Percentiles rank a stretch among this genome's conserved stretches.
Evolutionary conservation across 2,888 invertebrate species (phyloP).

Genomic region (Scelioninae gen. 1): DNA sequence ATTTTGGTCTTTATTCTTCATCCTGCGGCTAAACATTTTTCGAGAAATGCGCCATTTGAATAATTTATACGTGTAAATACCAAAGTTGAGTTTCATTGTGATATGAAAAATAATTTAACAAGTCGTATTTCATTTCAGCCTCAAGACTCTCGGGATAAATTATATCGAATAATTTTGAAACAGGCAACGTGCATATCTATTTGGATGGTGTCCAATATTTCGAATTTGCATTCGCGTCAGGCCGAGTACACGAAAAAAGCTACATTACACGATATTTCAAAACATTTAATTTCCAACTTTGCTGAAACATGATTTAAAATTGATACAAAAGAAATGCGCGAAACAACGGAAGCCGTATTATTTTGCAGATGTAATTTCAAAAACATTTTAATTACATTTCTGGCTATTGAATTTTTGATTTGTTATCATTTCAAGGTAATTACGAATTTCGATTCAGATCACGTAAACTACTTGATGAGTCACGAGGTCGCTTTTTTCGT

Average conservation of each 20-base stretch:
- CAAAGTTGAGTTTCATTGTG: conserved; percentile 17
- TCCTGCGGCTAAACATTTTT: conserved; percentile 5
- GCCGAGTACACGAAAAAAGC: conserved; percentile 51
- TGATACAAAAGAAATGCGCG: background rate
- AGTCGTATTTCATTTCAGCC: conserved; percentile 49
- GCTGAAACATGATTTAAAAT: conserved; percentile 3
- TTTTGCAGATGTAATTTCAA: conserved; percentile 9
- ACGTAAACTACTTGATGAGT: conserved; percentile 14
- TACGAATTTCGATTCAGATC: conserved; percentile 25
- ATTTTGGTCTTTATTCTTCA: conserved; percentile 12
- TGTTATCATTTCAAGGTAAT: conserved; percentile 6
- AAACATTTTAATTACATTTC: background rate
- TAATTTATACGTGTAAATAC: conserved; percentile 38
- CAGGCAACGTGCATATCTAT: conserved; percentile 64
- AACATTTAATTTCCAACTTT: conserved; percentile 39
- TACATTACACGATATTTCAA: conserved; percentile 44
- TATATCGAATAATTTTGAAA: conserved; percentile 60
- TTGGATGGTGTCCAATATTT: conserved; percentile 62
- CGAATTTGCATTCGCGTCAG: conserved; percentile 57
- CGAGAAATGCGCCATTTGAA: conserved; percentile 22
- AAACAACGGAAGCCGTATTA: conserved; percentile 4
- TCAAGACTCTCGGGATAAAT: conserved; percentile 60
- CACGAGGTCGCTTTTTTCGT: conserved; percentile 42
- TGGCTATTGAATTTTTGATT: conserved; percentile 1
- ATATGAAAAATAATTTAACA: conserved; percentile 54